These are phyloP conservation scores for Elachura formosa DNA, from an alignment of 2,113 vertebrate species.

Conservation along the genomic window DNA sequence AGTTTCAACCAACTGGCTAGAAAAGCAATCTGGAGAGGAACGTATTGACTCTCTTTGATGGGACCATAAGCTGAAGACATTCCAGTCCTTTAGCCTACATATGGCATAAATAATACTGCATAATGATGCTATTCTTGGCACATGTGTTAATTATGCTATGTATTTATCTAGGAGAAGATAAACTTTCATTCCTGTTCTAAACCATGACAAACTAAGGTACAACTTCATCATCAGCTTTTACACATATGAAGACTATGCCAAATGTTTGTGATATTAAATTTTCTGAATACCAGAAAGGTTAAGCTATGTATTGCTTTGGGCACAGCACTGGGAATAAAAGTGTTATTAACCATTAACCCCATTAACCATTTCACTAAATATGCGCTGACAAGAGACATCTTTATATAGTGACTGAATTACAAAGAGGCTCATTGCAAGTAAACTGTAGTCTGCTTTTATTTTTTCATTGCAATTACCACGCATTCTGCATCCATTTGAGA, in stretches of 20 bases:
- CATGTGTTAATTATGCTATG: background rate
- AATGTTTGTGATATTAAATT: background rate
- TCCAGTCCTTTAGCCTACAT: background rate
- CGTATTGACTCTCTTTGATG: background rate
- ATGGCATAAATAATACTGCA: background rate
- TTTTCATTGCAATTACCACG: background rate
- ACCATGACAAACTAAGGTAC: background rate
- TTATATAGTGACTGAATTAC: slow-evolving; percentile 5
- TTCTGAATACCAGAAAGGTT: background rate
- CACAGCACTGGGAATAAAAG: background rate
- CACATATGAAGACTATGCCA: background rate
- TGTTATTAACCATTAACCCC: background rate
- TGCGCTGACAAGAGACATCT: background rate
- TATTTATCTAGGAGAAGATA: background rate
- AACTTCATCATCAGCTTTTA: background rate
- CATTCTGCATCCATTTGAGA: background rate
- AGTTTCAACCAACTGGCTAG: background rate
- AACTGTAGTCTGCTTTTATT: background rate
- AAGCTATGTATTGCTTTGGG: background rate
- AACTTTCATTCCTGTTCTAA: background rate
- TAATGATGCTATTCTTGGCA: background rate
- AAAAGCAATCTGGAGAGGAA: background rate
- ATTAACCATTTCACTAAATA: slow-evolving; percentile 6
- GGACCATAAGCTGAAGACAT: background rate
- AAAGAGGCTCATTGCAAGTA: background rate